Percentiles rank a stretch among this genome's conserved stretches.
These are phyloP conservation scores for Prunella fulvescens DNA, from an alignment of 2,113 vertebrate genomes.

Conservation along the genomic window DNA sequence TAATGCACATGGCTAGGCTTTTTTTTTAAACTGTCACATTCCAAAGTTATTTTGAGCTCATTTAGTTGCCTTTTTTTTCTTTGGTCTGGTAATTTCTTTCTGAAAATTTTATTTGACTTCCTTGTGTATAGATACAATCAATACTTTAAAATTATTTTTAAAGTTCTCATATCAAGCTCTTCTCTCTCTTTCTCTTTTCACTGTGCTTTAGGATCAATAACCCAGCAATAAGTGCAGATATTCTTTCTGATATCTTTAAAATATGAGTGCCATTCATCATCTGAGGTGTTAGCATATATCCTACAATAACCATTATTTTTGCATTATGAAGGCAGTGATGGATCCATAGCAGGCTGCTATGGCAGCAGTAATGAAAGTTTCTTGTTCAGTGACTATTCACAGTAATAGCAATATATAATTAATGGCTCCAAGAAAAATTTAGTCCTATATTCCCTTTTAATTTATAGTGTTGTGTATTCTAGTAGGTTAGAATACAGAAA, in stretches of 20 bases:
- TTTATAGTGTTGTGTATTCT: neutral
- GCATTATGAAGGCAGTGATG: neutral
- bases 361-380: neutral
- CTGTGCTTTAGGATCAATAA: neutral
- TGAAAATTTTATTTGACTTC: neutral
- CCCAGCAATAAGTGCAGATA: neutral
- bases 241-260: neutral
- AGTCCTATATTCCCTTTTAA: neutral
- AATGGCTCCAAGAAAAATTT: neutral
- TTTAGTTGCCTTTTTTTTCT: neutral
- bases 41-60: neutral
- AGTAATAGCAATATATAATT: neutral
- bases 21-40: neutral
- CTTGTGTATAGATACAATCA: neutral
- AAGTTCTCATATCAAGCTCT: neutral
- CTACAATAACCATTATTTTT: neutral
- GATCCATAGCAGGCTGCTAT: neutral
- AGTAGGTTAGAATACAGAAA: neutral
- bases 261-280: neutral
- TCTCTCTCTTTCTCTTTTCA: neutral
- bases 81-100: neutral
- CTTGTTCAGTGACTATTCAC: neutral
- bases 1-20: fast-evolving
- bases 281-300: neutral
- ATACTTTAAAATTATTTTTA: neutral